Evolutionary conservation across 2,888 invertebrate genomes (phyloP).

Genomic region (Tinea pellionella): DNA sequence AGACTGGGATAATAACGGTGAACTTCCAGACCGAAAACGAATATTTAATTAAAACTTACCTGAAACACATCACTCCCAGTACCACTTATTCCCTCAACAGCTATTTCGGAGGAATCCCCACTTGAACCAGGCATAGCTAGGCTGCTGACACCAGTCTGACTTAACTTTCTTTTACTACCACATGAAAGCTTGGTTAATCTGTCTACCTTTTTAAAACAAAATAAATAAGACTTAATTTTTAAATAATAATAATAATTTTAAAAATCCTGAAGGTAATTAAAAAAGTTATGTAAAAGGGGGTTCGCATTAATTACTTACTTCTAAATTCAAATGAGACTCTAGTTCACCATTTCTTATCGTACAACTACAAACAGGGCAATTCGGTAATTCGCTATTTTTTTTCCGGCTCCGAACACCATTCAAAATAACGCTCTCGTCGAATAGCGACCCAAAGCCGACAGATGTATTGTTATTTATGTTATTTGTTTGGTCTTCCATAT

Average conservation of each 20-base stretch:
- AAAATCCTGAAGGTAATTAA: too few species aligned
- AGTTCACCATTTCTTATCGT: constrained; percentile 85
- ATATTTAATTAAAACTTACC: constrained; percentile 25
- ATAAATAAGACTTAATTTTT: too few species aligned
- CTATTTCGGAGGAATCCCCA: constrained; percentile 32
- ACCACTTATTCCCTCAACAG: constrained; percentile 51
- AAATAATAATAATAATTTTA: too few species aligned
- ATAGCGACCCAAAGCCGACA: constrained; percentile 34
- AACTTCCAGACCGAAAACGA: too few species aligned
- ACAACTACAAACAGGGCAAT: constrained; percentile 90
- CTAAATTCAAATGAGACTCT: constrained; percentile 83
- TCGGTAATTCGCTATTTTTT: constrained; percentile 75
- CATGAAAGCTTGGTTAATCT: constrained; percentile 1
- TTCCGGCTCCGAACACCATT: constrained; percentile 68
- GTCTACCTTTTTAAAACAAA: background rate
- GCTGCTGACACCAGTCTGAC: constrained; percentile 23
- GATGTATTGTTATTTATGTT: constrained; percentile 34
- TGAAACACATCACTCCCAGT: constrained; percentile 58
- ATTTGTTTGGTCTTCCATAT: constrained; percentile 56
- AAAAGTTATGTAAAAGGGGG: too few species aligned
- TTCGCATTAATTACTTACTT: constrained; percentile 52
- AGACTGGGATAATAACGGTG: too few species aligned
- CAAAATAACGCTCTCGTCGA: constrained; percentile 53
- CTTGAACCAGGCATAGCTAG: constrained; percentile 40
- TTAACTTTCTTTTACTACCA: constrained; percentile 42